phyloP scores from a whole-genome alignment of 2,113 vertebrate species.

The Eublepharis macularius region DNA sequence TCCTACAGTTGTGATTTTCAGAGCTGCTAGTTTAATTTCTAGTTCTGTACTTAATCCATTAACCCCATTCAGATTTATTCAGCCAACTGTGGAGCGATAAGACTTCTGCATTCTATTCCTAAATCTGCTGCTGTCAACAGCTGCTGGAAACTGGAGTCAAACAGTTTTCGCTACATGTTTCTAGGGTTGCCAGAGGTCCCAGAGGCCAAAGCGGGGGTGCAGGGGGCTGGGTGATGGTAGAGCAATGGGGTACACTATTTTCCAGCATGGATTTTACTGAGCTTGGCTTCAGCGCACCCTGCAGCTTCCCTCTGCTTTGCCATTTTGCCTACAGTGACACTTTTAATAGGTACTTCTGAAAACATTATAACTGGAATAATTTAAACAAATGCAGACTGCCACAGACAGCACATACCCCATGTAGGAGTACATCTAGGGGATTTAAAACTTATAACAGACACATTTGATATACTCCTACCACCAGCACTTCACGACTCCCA shows the following conservation, averaged over 20 bases:
- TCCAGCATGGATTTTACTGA: too few species aligned
- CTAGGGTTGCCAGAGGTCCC: too few species aligned
- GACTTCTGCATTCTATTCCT: not conserved
- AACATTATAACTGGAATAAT: conserved; percentile 19
- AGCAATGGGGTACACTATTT: too few species aligned
- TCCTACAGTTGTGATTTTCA: not conserved
- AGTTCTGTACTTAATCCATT: not conserved
- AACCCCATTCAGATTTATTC: not conserved
- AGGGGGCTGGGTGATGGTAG: too few species aligned
- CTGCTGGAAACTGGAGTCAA: not conserved
- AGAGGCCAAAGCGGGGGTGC: too few species aligned
- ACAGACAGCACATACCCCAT: not conserved
- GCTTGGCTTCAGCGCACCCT: too few species aligned
- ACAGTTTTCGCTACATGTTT: not conserved
- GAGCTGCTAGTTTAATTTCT: not conserved
- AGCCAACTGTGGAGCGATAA: not conserved
- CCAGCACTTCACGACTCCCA: not conserved
- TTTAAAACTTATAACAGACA: not conserved
- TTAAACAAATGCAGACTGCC: not conserved
- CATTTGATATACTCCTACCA: not conserved
- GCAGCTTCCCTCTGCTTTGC: too few species aligned
- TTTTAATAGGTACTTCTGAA: not conserved
- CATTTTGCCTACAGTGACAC: conserved; percentile 6
- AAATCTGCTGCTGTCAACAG: not conserved
- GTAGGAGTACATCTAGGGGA: not conserved